These are phyloP conservation scores for Parnassius orleans DNA, from an alignment of 2,888 invertebrate species.

Conservation along the genomic window DNA sequence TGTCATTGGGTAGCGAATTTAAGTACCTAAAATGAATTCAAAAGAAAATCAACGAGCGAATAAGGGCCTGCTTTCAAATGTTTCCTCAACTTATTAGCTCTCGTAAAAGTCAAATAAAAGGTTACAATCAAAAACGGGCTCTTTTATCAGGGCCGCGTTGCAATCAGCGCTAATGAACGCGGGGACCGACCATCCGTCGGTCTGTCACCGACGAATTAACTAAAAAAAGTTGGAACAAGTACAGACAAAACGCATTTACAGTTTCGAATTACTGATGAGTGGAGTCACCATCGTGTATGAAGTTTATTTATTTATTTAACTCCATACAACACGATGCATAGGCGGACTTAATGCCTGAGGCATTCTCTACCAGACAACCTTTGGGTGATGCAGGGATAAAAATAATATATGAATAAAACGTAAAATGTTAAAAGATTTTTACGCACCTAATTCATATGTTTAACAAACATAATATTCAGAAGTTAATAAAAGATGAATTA, in stretches of 20 bases:
- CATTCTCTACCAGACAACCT: no score
- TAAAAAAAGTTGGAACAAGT: constrained; percentile 35
- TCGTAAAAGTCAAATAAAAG: constrained; percentile 28
- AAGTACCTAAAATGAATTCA: constrained; percentile 3
- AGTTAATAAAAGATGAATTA: no score
- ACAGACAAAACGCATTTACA: constrained; percentile 36
- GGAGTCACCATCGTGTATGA: neutral
- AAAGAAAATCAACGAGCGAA: constrained; percentile 11
- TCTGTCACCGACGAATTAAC: constrained; percentile 50
- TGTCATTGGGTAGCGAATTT: neutral
- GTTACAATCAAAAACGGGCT: constrained; percentile 28
- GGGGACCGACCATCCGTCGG: constrained; percentile 39
- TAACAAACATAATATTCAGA: no score
- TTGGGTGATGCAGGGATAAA: no score
- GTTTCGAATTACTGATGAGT: constrained; percentile 35
- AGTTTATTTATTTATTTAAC: no score
- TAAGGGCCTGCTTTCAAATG: constrained; percentile 12
- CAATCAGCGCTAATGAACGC: constrained; percentile 62
- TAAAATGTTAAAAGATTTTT: no score
- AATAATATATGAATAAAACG: no score
- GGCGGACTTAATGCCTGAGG: no score
- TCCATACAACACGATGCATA: no score
- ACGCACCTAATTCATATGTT: no score
- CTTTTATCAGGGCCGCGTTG: constrained; percentile 40
- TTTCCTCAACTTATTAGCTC: constrained; percentile 24